phyloP scores from a whole-genome alignment of 1,140 invertebrate species.

The Acromyrmex charruanus region DNA sequence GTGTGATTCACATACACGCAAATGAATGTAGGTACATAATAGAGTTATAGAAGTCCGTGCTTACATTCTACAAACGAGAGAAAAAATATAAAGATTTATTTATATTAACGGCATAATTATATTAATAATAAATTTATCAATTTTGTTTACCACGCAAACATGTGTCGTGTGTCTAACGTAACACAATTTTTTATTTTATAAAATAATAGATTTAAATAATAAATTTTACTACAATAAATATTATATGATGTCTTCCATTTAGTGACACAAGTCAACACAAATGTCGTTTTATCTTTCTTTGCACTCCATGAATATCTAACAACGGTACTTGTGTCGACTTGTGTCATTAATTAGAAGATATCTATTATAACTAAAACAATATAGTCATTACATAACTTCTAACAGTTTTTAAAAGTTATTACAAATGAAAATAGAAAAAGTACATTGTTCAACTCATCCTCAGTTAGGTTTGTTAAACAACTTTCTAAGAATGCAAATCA shows the following conservation, averaged over 20 bases:
- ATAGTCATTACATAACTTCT: background rate
- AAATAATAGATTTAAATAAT: background rate
- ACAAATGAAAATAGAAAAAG: background rate
- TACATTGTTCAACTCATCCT: background rate
- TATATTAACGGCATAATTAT: background rate
- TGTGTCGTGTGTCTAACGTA: background rate
- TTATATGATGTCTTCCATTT: background rate
- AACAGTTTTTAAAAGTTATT: conserved; percentile 3
- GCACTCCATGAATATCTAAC: too few relatives aligned
- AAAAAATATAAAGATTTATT: background rate
- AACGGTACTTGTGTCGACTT: too few relatives aligned
- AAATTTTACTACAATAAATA: background rate
- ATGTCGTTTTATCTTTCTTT: too few relatives aligned
- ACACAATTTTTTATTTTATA: background rate
- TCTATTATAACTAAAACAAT: background rate
- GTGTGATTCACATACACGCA: conserved; percentile 25
- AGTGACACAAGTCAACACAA: too few relatives aligned
- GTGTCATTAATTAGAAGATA: too few relatives aligned
- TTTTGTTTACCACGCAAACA: background rate
- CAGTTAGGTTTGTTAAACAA: background rate
- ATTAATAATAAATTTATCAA: conserved; percentile 5
- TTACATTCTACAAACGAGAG: too few relatives aligned
- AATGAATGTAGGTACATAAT: background rate
- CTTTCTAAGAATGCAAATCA: background rate
- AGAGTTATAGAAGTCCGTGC: too few relatives aligned